phyloP scores from a whole-genome alignment of 2,888 invertebrate genomes.

The Drosophila atroscutellata region DNA sequence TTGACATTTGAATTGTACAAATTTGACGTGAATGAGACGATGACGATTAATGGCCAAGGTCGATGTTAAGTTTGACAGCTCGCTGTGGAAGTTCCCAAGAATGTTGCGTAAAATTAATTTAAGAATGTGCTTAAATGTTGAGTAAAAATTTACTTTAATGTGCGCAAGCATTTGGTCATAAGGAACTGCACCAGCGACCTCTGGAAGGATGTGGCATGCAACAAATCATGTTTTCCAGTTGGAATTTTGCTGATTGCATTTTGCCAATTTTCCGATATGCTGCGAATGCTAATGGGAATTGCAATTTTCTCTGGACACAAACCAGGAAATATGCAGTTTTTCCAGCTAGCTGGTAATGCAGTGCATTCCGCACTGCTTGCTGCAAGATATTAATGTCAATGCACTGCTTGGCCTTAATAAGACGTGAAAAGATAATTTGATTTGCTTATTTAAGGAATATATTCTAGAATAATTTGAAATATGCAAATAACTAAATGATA shows the following conservation, averaged over 20 bases:
- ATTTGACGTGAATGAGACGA: slow-evolving; percentile 69
- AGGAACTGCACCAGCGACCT: slow-evolving; percentile 39
- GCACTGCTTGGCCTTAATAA: slow-evolving; percentile 37
- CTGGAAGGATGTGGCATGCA: slow-evolving; percentile 12
- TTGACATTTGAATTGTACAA: slow-evolving; percentile 79
- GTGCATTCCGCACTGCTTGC: slow-evolving; percentile 54
- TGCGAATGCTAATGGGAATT: slow-evolving; percentile 41
- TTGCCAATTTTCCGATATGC: slow-evolving; percentile 19
- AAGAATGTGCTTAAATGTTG: slow-evolving; percentile 11
- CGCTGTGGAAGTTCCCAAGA: slow-evolving; percentile 13
- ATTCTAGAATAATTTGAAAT: not conserved
- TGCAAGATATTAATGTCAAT: not conserved
- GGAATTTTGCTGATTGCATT: slow-evolving; percentile 1
- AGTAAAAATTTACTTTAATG: slow-evolving; percentile 22
- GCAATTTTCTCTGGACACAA: slow-evolving; percentile 61
- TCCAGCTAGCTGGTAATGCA: slow-evolving; percentile 44
- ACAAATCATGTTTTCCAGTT: slow-evolving; percentile 25
- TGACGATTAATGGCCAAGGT: slow-evolving; percentile 82
- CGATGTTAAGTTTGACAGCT: slow-evolving; percentile 72
- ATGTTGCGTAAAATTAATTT: slow-evolving; percentile 15
- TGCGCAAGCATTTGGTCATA: not conserved
- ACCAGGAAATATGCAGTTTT: slow-evolving; percentile 46
- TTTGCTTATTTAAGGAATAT: not conserved
- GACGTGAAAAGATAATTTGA: not conserved
- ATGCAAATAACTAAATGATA: not conserved